Evolutionary conservation across 2,797 vertebrate species (phyloP), one percentile per base, ranked within the genome.

Genomic region (Esox masquinongy): DNA sequence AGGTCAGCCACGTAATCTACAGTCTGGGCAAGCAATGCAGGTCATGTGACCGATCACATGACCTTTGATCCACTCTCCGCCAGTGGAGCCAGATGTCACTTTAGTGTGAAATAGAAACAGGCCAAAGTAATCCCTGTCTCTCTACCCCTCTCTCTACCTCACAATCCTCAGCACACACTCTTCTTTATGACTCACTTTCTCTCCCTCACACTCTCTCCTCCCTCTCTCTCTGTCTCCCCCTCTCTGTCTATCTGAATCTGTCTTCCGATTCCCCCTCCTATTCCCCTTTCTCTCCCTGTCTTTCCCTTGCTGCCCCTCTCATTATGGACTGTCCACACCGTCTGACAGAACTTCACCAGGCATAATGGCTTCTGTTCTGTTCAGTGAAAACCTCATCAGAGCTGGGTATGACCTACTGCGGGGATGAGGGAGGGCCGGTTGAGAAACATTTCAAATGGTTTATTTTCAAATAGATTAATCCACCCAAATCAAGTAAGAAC

Each of bases 21-120:
- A 76, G 75, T 73, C 80, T 81, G 80, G 75, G 61, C 79, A 73
- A 47, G 74, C 78, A 14, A 34, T 26, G 68, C n/a, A 34, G 56
- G 74, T 80, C 84, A 86, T 68, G 64, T 80, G 82, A 76, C 78
- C 59, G 34, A 68, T 86, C 83, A 82, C 68, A 78, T 83, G 84
- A 85, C 80, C 64, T 69, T 47, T 76, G 76, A 82, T 74, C 7
- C 51, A 26, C 36, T 39, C 14, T 19, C 71, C 9, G 17, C 16
- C 31, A 5, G 1, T 34, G 26, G 66, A 61, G 61, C 71, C 73
- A 79, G 74, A 79, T 84, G 79, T 79, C 72, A 29, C 31, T 24
- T 74, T 61, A 29, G 74, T 78, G 71, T 78, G 68, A 66, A 68
- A 79, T 47, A 39, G 70, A 76, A 73, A 71, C 61, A 64, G 43